A percentile compares a stretch with the other conserved stretches of the same genome.
Evolutionary conservation across 64 coral and sea anemone species (phyloP).

Genomic region (Catalaphyllia jardinei): DNA sequence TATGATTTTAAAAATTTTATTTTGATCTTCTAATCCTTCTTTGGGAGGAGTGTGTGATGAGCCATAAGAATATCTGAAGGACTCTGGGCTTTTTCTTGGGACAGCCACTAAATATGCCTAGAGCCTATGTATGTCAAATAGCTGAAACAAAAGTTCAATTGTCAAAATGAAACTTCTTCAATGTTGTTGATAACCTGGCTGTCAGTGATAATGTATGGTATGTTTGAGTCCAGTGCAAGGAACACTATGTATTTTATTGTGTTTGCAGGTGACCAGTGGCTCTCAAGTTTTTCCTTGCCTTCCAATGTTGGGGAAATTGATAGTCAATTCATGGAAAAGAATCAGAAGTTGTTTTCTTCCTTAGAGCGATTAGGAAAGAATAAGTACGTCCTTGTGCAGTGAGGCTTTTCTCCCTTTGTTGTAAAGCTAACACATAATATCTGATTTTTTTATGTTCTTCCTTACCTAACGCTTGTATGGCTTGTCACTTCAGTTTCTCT

Average conservation of each 20-base stretch:
- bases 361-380: constrained; percentile 69
- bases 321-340: constrained; percentile 70
- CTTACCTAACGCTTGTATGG: too few species aligned
- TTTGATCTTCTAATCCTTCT: too few species aligned
- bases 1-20: not conserved
- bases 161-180: too few species aligned
- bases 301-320: constrained; percentile 74
- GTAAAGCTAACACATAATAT: too few species aligned
- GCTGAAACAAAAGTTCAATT: too few species aligned
- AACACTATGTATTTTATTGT: not conserved
- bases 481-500: too few species aligned
- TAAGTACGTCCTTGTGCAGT: constrained; percentile 29
- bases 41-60: too few species aligned
- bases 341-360: constrained; percentile 79
- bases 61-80: too few species aligned
- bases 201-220: too few species aligned
- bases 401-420: too few species aligned
- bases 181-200: too few species aligned
- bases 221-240: not conserved
- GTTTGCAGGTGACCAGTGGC: constrained; percentile 67
- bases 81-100: not conserved
- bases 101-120: not conserved
- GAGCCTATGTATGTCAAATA: not conserved
- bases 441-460: too few species aligned
- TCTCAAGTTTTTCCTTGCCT: constrained; percentile 79